Percentiles rank a stretch among this genome's conserved stretches.
These are phyloP conservation scores for Enteromius thamalakanensis DNA, from an alignment of 2,797 vertebrate genomes.

Conservation along the genomic window DNA sequence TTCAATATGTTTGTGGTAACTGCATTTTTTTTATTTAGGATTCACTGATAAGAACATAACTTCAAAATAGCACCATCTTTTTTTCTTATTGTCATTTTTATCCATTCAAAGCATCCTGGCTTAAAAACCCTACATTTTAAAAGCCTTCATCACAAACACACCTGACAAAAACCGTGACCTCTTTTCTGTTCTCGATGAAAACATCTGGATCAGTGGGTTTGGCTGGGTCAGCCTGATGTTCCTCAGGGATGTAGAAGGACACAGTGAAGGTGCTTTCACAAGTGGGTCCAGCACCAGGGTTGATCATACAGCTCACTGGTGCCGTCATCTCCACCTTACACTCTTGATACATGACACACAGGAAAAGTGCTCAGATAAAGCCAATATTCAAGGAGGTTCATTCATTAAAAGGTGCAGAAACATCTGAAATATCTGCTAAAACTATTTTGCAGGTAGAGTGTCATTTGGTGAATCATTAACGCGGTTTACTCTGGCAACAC, in stretches of 20 bases:
- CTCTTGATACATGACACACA: conserved; percentile 68
- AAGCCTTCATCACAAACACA: conserved; percentile 50
- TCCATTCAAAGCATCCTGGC: not conserved
- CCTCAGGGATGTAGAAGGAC: conserved; percentile 77
- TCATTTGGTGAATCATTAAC: conserved; percentile 25
- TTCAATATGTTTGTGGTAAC: not conserved
- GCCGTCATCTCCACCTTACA: conserved; percentile 81
- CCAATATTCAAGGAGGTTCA: not conserved
- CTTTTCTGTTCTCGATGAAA: conserved; percentile 80
- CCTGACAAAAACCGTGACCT: conserved; percentile 80
- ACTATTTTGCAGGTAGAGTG: not conserved
- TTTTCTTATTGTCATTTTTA: not conserved
- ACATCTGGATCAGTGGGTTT: conserved; percentile 72
- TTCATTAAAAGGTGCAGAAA: not conserved
- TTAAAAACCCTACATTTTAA: not conserved
- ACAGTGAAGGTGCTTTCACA: conserved; percentile 76
- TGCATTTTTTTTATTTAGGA: not conserved
- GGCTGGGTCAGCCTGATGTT: conserved; percentile 76
- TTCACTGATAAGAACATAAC: not conserved
- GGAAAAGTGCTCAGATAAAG: not conserved
- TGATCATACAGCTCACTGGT: conserved; percentile 77
- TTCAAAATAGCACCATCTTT: not conserved
- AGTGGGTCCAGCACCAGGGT: conserved; percentile 74
- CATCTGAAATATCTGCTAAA: not conserved
- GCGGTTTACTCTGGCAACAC: not conserved